A percentile compares a stretch with the other conserved stretches of the same genome.
Conservation (phyloP, 2,797 vertebrate species). For the Rhabdomys pumilio region DNA sequence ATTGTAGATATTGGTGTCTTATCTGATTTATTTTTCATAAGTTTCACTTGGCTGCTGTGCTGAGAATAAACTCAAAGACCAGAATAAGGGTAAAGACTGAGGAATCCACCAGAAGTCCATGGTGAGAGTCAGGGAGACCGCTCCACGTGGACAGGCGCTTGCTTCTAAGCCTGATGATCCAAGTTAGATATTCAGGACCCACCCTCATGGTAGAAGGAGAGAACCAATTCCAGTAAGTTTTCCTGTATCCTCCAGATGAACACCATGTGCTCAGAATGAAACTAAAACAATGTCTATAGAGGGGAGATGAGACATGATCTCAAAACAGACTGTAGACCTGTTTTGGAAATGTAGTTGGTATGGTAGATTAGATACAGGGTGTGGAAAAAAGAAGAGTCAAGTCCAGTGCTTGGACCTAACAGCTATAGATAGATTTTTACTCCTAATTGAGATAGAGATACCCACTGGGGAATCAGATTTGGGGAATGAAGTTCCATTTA, state of each 20-base stretch:
- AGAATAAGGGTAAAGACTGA: not conserved
- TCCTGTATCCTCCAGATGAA: not conserved
- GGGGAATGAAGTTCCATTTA: not conserved
- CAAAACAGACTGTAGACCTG: not conserved
- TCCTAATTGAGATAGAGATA: not conserved
- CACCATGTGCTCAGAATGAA: not conserved
- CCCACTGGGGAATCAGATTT: not conserved
- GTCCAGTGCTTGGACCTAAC: not conserved
- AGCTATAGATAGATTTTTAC: not conserved
- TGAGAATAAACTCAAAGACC: not conserved
- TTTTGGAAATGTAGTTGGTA: not conserved
- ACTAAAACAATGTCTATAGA: not conserved
- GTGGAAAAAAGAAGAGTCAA: not conserved
- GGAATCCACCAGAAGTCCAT: not conserved
- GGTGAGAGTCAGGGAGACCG: not conserved
- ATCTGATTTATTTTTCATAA: constrained; percentile 3
- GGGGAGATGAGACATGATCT: not conserved
- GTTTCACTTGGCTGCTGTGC: not conserved
- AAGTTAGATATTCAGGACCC: not conserved
- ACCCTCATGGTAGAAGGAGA: not conserved
- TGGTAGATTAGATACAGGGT: not conserved
- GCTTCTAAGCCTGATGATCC: not conserved
- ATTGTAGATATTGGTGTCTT: not conserved
- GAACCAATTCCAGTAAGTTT: not conserved
- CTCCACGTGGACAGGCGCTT: not conserved